Evolutionary conservation across 2,888 invertebrate species (phyloP).

Genomic region (Oscheius sp.): DNA sequence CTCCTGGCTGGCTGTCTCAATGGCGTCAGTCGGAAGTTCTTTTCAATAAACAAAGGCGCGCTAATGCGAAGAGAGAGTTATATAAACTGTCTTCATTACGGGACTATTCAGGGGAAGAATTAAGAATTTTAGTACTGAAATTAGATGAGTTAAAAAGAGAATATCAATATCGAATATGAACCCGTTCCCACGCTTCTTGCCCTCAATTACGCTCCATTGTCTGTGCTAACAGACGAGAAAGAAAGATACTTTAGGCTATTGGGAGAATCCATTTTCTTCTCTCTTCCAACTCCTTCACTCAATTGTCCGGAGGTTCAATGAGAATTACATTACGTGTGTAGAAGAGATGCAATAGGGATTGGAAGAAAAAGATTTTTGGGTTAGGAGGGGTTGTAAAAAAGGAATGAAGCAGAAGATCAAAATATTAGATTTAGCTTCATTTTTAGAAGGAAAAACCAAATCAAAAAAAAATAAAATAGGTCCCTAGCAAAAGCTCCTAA

Average conservation of each 20-base stretch:
- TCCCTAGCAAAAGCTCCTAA: no score
- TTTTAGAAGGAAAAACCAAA: no score
- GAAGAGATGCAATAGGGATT: not conserved
- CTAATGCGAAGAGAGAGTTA: slow-evolving; percentile 14
- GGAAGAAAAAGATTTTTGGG: no score
- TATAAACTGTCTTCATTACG: slow-evolving; percentile 6
- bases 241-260: no score
- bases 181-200: slow-evolving; percentile 1
- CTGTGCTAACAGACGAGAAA: slow-evolving; percentile 5
- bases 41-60: slow-evolving; percentile 25
- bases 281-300: no score
- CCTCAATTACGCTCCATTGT: slow-evolving; percentile 19
- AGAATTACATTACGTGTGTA: not conserved
- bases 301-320: no score
- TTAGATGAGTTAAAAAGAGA: not conserved
- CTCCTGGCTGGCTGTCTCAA: not conserved
- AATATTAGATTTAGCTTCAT: no score
- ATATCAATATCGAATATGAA: not conserved
- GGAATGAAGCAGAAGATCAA: no score
- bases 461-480: no score
- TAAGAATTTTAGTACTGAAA: not conserved
- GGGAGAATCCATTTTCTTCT: no score
- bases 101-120: not conserved
- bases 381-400: no score
- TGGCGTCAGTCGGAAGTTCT: slow-evolving; percentile 28